Percentiles rank a stretch among this genome's conserved stretches.
Conservation (phyloP, 2,113 vertebrate genomes). For the Protobothrops flavoviridis region DNA sequence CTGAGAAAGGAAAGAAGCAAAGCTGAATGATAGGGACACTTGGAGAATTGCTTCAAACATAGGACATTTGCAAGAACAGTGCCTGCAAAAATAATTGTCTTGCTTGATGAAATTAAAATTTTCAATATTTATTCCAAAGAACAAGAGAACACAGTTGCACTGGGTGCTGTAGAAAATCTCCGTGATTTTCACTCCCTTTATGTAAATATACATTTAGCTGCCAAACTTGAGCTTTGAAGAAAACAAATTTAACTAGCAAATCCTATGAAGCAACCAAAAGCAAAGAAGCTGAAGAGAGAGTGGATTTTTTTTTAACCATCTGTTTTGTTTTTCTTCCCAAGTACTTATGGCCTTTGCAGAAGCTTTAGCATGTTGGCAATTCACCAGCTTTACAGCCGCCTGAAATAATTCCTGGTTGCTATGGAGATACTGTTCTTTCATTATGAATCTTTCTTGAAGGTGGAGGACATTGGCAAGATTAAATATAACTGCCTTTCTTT, state of each 20-base stretch:
- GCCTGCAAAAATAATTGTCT: neutral
- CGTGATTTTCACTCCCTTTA: neutral
- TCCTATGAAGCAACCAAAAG: neutral
- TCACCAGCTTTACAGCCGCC: slow-evolving; percentile 71
- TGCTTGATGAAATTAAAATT: neutral
- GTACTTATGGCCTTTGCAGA: slow-evolving; percentile 73
- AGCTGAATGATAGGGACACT: neutral
- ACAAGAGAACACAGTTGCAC: slow-evolving; percentile 4
- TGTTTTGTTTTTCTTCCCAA: slow-evolving; percentile 80
- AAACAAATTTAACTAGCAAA: neutral
- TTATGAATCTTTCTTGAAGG: slow-evolving; percentile 75
- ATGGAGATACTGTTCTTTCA: slow-evolving; percentile 78
- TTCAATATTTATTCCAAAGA: neutral
- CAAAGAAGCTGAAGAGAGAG: slow-evolving; percentile 46
- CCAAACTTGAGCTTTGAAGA: neutral
- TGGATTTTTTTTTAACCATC: slow-evolving; percentile 64
- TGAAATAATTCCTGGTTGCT: slow-evolving; percentile 75
- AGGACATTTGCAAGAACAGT: neutral
- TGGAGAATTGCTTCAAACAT: neutral
- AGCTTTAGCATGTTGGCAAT: slow-evolving; percentile 74
- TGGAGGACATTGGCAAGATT: slow-evolving; percentile 78
- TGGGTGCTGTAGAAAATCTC: slow-evolving; percentile 47
- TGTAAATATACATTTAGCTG: neutral
- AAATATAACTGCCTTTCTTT: slow-evolving; percentile 73
- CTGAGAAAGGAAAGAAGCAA: neutral